Percentiles rank a stretch among this genome's conserved stretches.
Conservation (phyloP, 2,113 vertebrate genomes). For the Cricetomys ansorgei region DNA sequence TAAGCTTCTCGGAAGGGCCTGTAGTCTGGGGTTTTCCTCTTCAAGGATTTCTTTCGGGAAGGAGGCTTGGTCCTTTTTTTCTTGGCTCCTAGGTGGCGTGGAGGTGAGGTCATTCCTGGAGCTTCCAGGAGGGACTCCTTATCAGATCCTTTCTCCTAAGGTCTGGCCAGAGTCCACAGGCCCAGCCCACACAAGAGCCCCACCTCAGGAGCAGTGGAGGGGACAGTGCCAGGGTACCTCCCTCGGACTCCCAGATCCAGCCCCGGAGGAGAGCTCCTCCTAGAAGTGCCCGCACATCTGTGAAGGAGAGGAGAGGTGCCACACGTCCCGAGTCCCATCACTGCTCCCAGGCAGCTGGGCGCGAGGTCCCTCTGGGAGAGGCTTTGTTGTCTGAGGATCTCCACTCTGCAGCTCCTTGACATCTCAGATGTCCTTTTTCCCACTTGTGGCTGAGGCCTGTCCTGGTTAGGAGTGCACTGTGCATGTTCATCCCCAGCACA, state of each 20-base stretch:
- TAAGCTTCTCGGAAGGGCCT: neutral
- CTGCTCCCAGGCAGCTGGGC: neutral
- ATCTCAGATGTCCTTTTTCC: neutral
- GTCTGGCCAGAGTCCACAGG: neutral
- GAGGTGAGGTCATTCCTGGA: constrained; percentile 35
- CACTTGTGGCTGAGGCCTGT: neutral
- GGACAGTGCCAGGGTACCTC: neutral
- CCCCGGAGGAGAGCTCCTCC: neutral
- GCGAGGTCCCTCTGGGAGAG: neutral
- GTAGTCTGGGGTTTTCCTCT: neutral
- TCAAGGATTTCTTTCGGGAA: neutral
- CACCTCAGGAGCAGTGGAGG: neutral
- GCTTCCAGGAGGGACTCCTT: neutral
- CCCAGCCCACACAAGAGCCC: neutral
- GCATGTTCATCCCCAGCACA: neutral
- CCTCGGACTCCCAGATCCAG: neutral
- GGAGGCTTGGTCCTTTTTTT: neutral
- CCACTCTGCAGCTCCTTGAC: neutral
- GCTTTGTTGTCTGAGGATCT: neutral
- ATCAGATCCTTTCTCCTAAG: neutral
- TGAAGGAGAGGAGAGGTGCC: neutral
- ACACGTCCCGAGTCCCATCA: neutral
- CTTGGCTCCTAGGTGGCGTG: neutral
- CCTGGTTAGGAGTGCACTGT: neutral
- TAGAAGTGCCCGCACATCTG: neutral